A percentile compares a stretch with the other conserved stretches of the same genome.
phyloP scores from a whole-genome alignment of 35 echinoderm and acorn worm species.

The Apostichopus parvimensis region DNA sequence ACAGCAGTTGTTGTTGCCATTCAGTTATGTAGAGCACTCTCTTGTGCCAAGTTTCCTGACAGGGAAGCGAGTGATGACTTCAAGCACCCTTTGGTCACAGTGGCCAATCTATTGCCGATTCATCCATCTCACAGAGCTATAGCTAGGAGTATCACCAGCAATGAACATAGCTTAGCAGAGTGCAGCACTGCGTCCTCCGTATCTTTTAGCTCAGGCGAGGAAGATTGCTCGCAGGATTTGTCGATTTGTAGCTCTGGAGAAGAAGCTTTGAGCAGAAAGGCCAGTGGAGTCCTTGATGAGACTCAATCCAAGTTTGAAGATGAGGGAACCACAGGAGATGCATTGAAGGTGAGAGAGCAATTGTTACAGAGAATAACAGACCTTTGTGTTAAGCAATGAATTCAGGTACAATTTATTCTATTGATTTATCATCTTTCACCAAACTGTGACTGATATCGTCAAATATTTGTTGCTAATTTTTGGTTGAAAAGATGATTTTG shows the following conservation, averaged over 20 bases:
- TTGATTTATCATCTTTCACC: too few relatives aligned
- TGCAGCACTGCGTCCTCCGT: not conserved
- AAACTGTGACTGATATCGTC: too few relatives aligned
- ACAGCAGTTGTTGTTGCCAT: slow-evolving; percentile 53
- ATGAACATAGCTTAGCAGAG: not conserved
- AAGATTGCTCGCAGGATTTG: not conserved
- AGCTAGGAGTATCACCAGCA: not conserved
- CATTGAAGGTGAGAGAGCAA: not conserved
- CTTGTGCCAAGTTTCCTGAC: slow-evolving; percentile 24
- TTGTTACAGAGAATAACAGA: too few relatives aligned
- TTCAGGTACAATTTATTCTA: too few relatives aligned
- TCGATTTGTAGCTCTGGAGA: not conserved
- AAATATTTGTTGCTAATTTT: too few relatives aligned
- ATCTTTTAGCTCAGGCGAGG: not conserved
- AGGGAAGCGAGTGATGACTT: not conserved
- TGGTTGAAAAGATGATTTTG: too few relatives aligned
- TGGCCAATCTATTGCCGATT: slow-evolving; percentile 30
- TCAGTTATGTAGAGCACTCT: slow-evolving; percentile 41
- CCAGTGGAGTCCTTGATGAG: not conserved
- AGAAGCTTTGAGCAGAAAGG: not conserved
- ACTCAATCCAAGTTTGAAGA: not conserved
- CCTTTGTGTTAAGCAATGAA: too few relatives aligned
- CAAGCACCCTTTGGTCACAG: not conserved
- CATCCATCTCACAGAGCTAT: not conserved
- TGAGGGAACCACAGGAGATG: not conserved